Evolutionary conservation across 1,140 invertebrate genomes (phyloP).

Genomic region (Polyergus mexicanus): DNA sequence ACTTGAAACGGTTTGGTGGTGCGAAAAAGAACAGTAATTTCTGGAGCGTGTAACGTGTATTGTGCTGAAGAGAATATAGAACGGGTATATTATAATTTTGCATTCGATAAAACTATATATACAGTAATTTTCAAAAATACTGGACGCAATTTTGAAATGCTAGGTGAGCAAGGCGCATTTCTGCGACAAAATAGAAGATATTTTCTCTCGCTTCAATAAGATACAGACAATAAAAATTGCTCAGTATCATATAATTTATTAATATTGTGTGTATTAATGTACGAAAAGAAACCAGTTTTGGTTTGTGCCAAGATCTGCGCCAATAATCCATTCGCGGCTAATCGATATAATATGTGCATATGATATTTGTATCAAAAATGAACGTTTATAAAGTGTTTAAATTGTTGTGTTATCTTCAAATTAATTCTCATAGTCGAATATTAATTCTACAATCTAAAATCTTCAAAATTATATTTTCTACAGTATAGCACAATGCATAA

Average conservation of each 20-base stretch:
- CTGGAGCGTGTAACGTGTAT: background rate
- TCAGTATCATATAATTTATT: background rate
- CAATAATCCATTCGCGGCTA: background rate
- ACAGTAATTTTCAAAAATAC: background rate
- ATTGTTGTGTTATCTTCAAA: background rate
- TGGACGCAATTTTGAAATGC: background rate
- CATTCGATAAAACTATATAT: background rate
- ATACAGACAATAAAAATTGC: background rate
- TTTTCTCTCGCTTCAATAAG: background rate
- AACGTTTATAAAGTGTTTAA: background rate
- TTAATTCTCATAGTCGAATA: background rate
- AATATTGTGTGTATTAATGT: background rate
- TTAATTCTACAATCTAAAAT: background rate
- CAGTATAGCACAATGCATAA: background rate
- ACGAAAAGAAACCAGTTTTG: background rate
- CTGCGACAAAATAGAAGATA: background rate
- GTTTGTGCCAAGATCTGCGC: background rate
- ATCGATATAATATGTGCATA: background rate
- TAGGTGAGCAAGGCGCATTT: background rate
- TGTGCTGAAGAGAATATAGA: background rate
- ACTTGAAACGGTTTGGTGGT: background rate
- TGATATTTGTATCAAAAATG: background rate
- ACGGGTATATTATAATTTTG: background rate
- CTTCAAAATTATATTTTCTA: background rate
- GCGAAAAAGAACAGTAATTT: background rate